A percentile compares a stretch with the other conserved stretches of the same genome.
phyloP scores from a whole-genome alignment of 2,888 invertebrate species.

The Coenonympha arcania region DNA sequence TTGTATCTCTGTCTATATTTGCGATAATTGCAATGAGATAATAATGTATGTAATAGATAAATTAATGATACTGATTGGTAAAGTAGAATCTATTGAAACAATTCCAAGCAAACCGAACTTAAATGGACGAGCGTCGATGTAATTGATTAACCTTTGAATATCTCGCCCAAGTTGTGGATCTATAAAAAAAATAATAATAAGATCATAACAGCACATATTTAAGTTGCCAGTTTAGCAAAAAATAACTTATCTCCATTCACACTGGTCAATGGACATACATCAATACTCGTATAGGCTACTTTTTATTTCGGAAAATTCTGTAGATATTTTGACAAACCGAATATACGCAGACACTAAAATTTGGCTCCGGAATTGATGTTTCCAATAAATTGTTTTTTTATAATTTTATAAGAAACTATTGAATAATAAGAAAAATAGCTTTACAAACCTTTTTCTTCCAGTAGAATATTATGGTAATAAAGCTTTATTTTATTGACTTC shows the following conservation, averaged over 20 bases:
- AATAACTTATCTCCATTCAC: too few species aligned
- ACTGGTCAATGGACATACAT: too few species aligned
- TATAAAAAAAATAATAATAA: not conserved
- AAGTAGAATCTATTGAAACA: conserved; percentile 15
- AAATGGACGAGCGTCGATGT: conserved; percentile 17
- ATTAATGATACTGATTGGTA: conserved; percentile 14
- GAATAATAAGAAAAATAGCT: not conserved
- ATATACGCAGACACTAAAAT: too few species aligned
- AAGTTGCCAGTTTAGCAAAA: too few species aligned
- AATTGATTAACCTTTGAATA: conserved; percentile 12
- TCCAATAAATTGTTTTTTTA: too few species aligned
- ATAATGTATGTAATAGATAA: conserved; percentile 23
- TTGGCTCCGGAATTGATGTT: too few species aligned
- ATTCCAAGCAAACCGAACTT: conserved; percentile 12
- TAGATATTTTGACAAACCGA: too few species aligned
- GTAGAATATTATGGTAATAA: conserved; percentile 11
- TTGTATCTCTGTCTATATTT: too few species aligned
- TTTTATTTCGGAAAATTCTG: too few species aligned
- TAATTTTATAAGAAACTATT: too few species aligned
- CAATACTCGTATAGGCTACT: too few species aligned
- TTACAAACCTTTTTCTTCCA: conserved; percentile 13
- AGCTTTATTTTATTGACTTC: conserved; percentile 18
- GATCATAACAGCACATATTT: too few species aligned
- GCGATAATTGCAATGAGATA: conserved; percentile 20
- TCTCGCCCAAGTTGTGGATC: conserved; percentile 1